Evolutionary conservation across 2,797 vertebrate genomes (phyloP).

Genomic region (Eutrigla gurnardus): DNA sequence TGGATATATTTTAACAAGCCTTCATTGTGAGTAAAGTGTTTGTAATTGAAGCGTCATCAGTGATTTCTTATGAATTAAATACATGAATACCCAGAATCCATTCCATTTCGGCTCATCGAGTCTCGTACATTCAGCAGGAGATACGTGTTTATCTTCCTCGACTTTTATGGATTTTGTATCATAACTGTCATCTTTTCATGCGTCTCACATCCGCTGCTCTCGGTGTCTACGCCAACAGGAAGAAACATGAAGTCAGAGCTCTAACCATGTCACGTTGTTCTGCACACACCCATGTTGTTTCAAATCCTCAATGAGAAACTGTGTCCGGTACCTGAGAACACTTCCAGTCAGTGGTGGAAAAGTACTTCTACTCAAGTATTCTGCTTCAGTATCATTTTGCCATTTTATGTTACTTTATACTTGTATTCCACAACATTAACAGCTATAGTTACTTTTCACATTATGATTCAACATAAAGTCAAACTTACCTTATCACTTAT

Average conservation of each 20-base stretch:
- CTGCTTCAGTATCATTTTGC: neutral
- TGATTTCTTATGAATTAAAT: neutral
- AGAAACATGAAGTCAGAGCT: neutral
- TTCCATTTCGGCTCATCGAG: neutral
- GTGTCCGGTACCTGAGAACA: too few species aligned
- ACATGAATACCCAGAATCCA: conserved; percentile 14
- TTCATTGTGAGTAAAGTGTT: neutral
- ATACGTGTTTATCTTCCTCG: neutral
- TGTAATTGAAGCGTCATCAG: neutral
- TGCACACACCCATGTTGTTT: neutral
- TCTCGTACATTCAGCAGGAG: neutral
- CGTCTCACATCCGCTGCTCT: neutral
- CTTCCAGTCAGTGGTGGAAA: neutral
- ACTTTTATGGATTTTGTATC: neutral
- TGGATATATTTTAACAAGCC: conserved; percentile 1
- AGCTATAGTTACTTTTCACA: neutral
- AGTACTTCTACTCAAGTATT: neutral
- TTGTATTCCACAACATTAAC: neutral
- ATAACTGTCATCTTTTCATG: neutral
- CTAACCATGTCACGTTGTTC: neutral
- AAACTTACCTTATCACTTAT: neutral
- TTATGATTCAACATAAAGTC: neutral
- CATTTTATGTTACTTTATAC: neutral
- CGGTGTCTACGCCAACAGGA: neutral
- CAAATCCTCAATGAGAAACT: neutral